Base-by-base conservation (phyloP, 2,797 vertebrate genomes). In the Micropoecilia bifurca region DNA sequence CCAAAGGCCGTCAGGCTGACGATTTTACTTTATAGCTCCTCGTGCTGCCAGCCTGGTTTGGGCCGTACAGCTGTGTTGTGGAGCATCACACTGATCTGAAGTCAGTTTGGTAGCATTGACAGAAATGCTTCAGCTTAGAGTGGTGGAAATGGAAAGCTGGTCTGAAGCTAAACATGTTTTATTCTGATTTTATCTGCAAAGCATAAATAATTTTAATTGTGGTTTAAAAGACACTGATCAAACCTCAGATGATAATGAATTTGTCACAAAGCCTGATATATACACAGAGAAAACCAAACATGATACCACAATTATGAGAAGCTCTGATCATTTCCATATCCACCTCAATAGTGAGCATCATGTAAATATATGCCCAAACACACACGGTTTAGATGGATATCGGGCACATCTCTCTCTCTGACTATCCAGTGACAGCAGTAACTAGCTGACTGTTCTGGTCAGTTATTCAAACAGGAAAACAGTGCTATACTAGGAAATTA, bases 21-120 rank as follows among this genome's bases (percentile, higher is more conserved):
- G 7, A 2, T 25, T 82, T 79, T 55, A 81, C 16, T 80, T 80
- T 55, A 81, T 59, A 76, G 43, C 6, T 47, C 20, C 8, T 53
- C 0, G 18, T 47, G 77, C 7, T 69, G 22, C 22, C 50, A 73
- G 73, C 43, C 10, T 47, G 61, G 57, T 0, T 2, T 69, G 73
- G 69, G 36, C 18, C 43, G 5, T 7, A n/a, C 73, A 22, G 47
- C 30, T 25, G 20, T 39, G 71, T 3, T 22, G 71, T 36, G 48
- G 20, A 22, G 18, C 0, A 39, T 9, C 61, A 68, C 59, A 43
- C 33, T 0, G 69, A 72, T 63, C 74, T 74, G 36, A 47, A 47
- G 47, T 66, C 66, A 75, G n/a, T 69, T 77, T 69, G 12, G 22
- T 41, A 41, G 8, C 33, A 10, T 66, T 39, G 36, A 22, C 18